Conservation (phyloP, 2,113 vertebrate species). For the Carassius auratus region DNA sequence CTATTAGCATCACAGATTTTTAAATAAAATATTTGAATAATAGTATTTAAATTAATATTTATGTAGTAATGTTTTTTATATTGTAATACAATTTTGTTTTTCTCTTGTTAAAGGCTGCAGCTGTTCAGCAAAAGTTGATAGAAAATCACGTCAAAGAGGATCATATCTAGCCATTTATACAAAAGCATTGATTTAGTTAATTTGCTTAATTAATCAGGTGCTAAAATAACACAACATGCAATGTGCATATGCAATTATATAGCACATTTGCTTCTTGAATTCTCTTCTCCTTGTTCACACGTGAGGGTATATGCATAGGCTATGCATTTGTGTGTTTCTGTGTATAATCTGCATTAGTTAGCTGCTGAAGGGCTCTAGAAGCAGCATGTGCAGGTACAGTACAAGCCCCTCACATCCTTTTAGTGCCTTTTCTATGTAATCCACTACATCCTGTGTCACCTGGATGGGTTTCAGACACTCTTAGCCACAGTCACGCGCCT, state of each 20-base stretch:
- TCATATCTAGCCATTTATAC: neutral
- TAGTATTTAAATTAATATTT: no score
- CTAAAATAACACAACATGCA: neutral
- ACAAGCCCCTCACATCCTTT: conserved; percentile 31
- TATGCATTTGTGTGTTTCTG: neutral
- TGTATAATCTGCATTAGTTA: conserved; percentile 15
- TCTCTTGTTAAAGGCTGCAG: neutral
- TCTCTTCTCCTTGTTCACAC: neutral
- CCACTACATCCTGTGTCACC: conserved; percentile 38
- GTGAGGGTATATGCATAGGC: neutral
- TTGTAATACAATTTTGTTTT: neutral
- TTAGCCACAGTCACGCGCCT: conserved; percentile 23
- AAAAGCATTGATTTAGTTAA: conserved; percentile 18
- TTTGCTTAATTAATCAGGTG: neutral
- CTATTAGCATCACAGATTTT: no score
- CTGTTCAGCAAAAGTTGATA: neutral
- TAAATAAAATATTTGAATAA: no score
- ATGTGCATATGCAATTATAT: neutral
- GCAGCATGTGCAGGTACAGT: neutral
- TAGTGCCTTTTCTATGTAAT: conserved; percentile 37
- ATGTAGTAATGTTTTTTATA: no score
- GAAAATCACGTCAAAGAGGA: neutral
- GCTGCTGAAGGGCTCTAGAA: conserved; percentile 5
- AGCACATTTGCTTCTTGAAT: neutral
- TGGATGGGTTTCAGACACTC: conserved; percentile 35